These are phyloP conservation scores for Elegia similella DNA, from an alignment of 2,888 invertebrate species.

Conservation along the genomic window DNA sequence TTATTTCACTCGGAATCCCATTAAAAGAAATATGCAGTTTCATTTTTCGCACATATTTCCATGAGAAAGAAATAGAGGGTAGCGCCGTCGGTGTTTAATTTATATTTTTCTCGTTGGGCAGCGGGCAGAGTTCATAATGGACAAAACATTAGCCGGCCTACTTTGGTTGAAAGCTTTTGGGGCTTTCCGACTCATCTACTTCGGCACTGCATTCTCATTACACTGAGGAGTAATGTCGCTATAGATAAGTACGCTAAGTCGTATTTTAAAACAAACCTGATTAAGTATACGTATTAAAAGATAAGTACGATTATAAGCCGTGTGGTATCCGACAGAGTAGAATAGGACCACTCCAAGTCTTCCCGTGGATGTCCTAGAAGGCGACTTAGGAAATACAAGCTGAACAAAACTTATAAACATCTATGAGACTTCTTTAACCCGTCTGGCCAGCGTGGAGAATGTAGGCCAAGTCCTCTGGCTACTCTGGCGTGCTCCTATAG, in stretches of 20 bases:
- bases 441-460: too few relatives aligned
- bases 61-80: slow-evolving; percentile 38
- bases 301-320: too few relatives aligned
- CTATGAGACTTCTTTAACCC: too few relatives aligned
- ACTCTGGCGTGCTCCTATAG: too few relatives aligned
- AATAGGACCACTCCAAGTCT: too few relatives aligned
- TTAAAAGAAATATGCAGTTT: slow-evolving; percentile 13
- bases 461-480: too few relatives aligned
- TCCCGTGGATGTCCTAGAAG: too few relatives aligned
- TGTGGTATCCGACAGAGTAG: too few relatives aligned
- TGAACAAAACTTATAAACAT: too few relatives aligned
- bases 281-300: neutral
- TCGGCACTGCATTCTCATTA: slow-evolving; percentile 30
- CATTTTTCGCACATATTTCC: slow-evolving; percentile 28
- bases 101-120: slow-evolving; percentile 56
- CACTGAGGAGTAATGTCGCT: neutral
- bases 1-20: neutral
- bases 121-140: slow-evolving; percentile 65
- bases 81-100: slow-evolving; percentile 50
- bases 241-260: too few relatives aligned
- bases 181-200: slow-evolving; percentile 60
- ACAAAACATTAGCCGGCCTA: slow-evolving; percentile 72
- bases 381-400: too few relatives aligned
- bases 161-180: slow-evolving; percentile 70
- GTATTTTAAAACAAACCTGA: slow-evolving; percentile 1